Conservation (phyloP, 2,113 vertebrate species). For the Lontra canadensis region DNA sequence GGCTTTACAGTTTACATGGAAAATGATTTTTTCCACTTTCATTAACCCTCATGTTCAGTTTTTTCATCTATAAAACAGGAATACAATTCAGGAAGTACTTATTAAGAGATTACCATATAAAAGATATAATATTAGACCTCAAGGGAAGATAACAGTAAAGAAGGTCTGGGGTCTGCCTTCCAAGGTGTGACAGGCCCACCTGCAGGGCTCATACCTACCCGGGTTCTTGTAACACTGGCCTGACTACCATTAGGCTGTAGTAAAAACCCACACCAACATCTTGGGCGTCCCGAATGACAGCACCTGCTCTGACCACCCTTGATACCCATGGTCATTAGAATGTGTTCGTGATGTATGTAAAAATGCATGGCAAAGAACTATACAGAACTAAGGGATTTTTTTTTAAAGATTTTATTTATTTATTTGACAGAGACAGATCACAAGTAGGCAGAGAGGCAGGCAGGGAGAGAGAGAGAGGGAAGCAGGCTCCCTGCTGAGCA, state of each 20-base stretch:
- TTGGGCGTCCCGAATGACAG: not conserved
- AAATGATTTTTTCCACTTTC: not conserved
- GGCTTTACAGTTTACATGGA: not conserved
- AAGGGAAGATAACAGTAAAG: not conserved
- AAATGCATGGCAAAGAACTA: not conserved
- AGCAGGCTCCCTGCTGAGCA: no score
- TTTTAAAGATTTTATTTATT: no score
- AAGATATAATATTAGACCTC: not conserved
- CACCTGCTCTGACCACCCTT: not conserved
- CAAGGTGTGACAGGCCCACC: not conserved
- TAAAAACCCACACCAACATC: not conserved
- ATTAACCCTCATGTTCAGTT: not conserved
- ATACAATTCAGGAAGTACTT: not conserved
- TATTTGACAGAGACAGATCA: no score
- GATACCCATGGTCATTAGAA: not conserved
- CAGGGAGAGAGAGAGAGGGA: no score
- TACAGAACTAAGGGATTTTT: not conserved
- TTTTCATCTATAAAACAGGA: not conserved
- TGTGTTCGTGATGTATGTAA: not conserved
- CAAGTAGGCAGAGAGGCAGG: no score
- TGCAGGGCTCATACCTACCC: fast-evolving
- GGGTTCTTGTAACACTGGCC: not conserved
- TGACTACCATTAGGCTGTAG: not conserved
- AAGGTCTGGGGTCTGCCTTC: not conserved
- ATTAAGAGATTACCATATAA: not conserved